Evolutionary conservation across 1,140 invertebrate species (phyloP).

Genomic region (Hylyphantes graminicola): DNA sequence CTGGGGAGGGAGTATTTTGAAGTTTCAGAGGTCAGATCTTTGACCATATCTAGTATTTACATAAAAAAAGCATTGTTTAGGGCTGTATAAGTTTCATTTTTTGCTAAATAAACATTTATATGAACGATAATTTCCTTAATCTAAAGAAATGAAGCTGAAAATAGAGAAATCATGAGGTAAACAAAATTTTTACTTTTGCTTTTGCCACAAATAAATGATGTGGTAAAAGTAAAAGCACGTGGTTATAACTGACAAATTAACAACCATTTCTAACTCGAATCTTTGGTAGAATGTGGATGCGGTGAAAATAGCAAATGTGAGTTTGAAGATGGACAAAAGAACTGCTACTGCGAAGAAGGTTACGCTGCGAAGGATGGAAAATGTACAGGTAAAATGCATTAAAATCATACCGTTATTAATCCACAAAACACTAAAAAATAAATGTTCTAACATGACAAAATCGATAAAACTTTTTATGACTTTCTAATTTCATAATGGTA

Average conservation of each 20-base stretch:
- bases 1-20: no score
- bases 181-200: background rate
- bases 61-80: no score
- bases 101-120: background rate
- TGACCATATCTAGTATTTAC: no score
- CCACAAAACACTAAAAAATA: no score
- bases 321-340: constrained; percentile 17
- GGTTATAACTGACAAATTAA: background rate
- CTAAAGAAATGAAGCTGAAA: background rate
- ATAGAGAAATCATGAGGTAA: background rate
- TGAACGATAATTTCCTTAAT: background rate
- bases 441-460: no score
- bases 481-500: no score
- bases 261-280: background rate
- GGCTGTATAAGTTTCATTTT: background rate
- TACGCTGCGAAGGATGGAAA: constrained; percentile 6
- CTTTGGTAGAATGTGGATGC: constrained; percentile 7
- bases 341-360: constrained; percentile 20
- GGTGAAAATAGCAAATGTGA: constrained; percentile 31
- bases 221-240: background rate
- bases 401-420: no score
- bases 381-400: background rate
- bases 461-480: no score
- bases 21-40: no score
- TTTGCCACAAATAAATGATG: background rate